phyloP scores from a whole-genome alignment of 2,113 vertebrate genomes.

The Corynorhinus townsendii region DNA sequence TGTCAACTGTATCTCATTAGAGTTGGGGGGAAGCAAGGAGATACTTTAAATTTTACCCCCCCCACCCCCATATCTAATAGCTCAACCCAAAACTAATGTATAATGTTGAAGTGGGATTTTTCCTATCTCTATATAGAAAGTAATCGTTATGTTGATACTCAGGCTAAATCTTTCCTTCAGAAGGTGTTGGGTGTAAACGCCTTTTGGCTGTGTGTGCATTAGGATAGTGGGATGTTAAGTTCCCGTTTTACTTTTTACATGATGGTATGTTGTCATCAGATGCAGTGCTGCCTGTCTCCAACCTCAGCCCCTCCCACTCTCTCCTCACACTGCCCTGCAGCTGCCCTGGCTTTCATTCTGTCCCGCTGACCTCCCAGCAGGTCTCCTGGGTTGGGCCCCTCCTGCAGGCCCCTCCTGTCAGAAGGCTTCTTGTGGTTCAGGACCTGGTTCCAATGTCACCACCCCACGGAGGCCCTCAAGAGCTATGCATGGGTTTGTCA shows the following conservation, averaged over 20 bases:
- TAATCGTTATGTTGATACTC: slow-evolving; percentile 16
- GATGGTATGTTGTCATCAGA: neutral
- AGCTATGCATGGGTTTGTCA: neutral
- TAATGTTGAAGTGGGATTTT: neutral
- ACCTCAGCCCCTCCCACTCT: too few species aligned
- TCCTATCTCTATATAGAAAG: neutral
- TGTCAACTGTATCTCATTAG: neutral
- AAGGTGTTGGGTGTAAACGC: slow-evolving; percentile 12
- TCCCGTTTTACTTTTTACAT: neutral
- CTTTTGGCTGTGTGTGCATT: neutral
- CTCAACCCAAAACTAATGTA: neutral
- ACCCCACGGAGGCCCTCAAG: neutral
- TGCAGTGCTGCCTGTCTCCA: neutral
- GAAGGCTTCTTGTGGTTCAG: neutral
- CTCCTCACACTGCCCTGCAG: accelerated
- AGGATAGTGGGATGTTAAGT: neutral
- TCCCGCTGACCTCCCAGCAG: neutral
- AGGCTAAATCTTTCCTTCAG: slow-evolving; percentile 11
- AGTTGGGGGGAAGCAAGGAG: neutral
- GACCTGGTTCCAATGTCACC: neutral
- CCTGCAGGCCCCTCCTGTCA: neutral
- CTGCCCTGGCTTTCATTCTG: neutral
- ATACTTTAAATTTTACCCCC: neutral
- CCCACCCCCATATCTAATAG: neutral
- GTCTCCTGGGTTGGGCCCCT: neutral